Evolutionary conservation across 2,888 invertebrate species (phyloP), one percentile per base, ranked within the genome.

Genomic region (Geotrupes spiniger): DNA sequence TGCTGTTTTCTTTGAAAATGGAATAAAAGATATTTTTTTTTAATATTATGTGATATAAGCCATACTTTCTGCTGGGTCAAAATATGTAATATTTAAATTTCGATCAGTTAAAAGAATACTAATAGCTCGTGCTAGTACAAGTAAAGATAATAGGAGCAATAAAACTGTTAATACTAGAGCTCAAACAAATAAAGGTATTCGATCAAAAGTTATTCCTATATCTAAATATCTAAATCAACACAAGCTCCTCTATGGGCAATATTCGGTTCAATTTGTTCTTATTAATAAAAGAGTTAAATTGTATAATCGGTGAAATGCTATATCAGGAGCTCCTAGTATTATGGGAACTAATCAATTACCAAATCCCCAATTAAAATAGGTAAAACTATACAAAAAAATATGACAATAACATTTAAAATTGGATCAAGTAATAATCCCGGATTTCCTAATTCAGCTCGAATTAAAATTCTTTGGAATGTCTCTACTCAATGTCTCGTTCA

Each of bases 21-120:
- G 89, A 0, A 89, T 89, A 80, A 90, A 91, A 76, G 90, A 90
- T 83, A 89, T 90, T 76, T 91, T 89, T 79, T 89, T 74, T 71
- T 90, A 88, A 81, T 89, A 87, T 44, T 85, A 89, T 59, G 89
- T 60, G 10, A 33, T 33, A 2, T n/a, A 12, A 12, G n/a, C 33
- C 3, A n/a, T 12, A 2, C 33, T 12, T 51, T 87, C 88, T 0
- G 81, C 78, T 0, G 87, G 87, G 26, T 89, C 87, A 79, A 89
- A 90, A 72, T 90, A 90, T 1, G 85, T 82, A 1, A 87, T 87
- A 77, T 87, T 87, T 12, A 33, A 2, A n/a, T 33, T 33, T 10
- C 33, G 33, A 14, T 33, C 31, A 4, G 31, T 29, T 29, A 89
- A 70, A 54, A 89, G 60, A 78, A 90, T 89, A 2, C 88, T 89